phyloP scores from a whole-genome alignment of 1,140 invertebrate genomes.

The Macrobrachium rosenbergii region DNA sequence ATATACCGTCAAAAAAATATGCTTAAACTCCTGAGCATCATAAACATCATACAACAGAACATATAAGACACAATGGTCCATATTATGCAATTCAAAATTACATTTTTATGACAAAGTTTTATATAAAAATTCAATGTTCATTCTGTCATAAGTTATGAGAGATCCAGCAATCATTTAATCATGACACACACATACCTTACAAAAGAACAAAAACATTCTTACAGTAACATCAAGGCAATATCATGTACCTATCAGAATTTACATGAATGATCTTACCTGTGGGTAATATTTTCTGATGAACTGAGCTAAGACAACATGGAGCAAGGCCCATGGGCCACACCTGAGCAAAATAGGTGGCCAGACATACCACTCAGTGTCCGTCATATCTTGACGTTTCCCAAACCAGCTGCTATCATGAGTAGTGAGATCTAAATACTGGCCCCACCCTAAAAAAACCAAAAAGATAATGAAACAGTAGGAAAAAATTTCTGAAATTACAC shows the following conservation, averaged over 20 bases:
- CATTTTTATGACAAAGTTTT: too few species aligned
- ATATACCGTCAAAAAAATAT: too few species aligned
- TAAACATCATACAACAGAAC: too few species aligned
- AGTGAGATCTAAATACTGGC: slow-evolving; percentile 58
- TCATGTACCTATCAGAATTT: neutral
- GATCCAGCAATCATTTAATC: too few species aligned
- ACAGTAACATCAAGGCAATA: neutral
- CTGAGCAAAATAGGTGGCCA: slow-evolving; percentile 51
- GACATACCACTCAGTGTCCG: slow-evolving; percentile 62
- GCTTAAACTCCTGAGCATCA: too few species aligned
- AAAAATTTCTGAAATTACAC: neutral
- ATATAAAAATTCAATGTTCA: too few species aligned
- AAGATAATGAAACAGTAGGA: too few species aligned
- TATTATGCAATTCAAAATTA: too few species aligned
- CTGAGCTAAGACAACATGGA: slow-evolving; percentile 39
- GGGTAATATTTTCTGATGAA: slow-evolving; percentile 38
- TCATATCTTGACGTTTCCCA: slow-evolving; percentile 59
- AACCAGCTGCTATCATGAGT: slow-evolving; percentile 29
- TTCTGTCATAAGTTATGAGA: too few species aligned
- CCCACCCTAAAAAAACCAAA: slow-evolving; percentile 40
- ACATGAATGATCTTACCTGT: slow-evolving; percentile 28
- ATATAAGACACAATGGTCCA: too few species aligned
- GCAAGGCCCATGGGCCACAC: slow-evolving; percentile 47
- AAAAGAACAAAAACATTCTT: neutral
- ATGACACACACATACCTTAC: too few species aligned